Evolutionary conservation across 2,797 vertebrate species (phyloP).

Genomic region (Dryobates pubescens): DNA sequence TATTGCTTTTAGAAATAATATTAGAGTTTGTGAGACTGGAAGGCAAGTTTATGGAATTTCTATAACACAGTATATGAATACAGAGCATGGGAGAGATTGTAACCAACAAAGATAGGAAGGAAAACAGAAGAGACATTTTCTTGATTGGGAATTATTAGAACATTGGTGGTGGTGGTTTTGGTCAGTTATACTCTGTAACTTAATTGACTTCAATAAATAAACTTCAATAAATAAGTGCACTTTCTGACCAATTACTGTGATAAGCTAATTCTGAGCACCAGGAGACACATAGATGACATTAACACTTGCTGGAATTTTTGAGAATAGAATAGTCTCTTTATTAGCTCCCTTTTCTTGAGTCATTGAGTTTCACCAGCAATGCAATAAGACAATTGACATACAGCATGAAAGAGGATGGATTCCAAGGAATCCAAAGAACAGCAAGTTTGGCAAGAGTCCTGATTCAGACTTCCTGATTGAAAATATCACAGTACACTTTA

Average conservation of each 20-base stretch:
- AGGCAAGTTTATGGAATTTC: not conserved
- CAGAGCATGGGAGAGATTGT: not conserved
- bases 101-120: not conserved
- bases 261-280: not conserved
- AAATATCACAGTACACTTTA: not conserved
- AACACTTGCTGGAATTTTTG: not conserved
- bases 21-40: not conserved
- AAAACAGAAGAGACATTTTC: not conserved
- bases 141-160: not conserved
- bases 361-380: not conserved
- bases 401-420: not conserved
- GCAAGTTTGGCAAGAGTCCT: not conserved
- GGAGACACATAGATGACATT: not conserved
- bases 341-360: not conserved
- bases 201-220: not conserved
- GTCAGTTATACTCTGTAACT: not conserved
- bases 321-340: not conserved
- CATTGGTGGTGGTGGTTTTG: not conserved
- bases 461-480: not conserved
- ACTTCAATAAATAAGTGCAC: too few species aligned
- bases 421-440: not conserved
- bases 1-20: not conserved
- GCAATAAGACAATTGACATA: not conserved
- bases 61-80: not conserved
- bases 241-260: not conserved